Conservation (phyloP, 2,113 vertebrate genomes). For the Piaya cayana region DNA sequence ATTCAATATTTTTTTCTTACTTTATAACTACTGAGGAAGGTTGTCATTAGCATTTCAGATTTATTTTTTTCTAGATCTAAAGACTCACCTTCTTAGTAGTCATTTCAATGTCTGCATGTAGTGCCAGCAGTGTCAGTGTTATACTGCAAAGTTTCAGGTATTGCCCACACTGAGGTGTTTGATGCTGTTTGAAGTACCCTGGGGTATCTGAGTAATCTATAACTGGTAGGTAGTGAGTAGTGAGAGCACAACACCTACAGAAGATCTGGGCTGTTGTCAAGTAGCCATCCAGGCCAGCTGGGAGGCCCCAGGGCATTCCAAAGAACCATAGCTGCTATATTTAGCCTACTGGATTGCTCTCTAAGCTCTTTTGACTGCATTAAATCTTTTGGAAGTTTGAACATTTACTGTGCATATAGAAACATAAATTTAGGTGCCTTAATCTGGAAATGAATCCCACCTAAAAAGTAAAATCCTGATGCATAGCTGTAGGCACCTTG, state of each 20-base stretch:
- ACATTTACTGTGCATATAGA: background rate
- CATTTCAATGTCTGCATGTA: fast-evolving
- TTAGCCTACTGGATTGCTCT: background rate
- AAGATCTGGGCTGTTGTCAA: background rate
- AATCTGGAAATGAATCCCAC: background rate
- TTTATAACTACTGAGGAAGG: background rate
- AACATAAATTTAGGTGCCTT: background rate
- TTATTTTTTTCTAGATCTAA: background rate
- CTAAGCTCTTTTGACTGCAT: background rate
- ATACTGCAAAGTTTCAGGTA: background rate
- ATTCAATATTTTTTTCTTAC: background rate
- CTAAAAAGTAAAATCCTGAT: background rate
- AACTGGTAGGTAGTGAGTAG: background rate
- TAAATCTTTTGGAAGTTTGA: background rate
- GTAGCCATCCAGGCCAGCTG: background rate
- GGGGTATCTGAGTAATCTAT: background rate
- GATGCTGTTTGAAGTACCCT: background rate
- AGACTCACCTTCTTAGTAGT: background rate
- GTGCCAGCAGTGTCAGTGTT: background rate
- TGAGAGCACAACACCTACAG: background rate
- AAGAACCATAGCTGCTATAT: background rate
- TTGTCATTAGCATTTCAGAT: background rate
- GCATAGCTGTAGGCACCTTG: background rate
- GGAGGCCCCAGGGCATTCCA: background rate
- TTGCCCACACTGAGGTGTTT: background rate